Base-by-base conservation (phyloP, 2,888 invertebrate genomes). In the Limnephilus marmoratus region DNA sequence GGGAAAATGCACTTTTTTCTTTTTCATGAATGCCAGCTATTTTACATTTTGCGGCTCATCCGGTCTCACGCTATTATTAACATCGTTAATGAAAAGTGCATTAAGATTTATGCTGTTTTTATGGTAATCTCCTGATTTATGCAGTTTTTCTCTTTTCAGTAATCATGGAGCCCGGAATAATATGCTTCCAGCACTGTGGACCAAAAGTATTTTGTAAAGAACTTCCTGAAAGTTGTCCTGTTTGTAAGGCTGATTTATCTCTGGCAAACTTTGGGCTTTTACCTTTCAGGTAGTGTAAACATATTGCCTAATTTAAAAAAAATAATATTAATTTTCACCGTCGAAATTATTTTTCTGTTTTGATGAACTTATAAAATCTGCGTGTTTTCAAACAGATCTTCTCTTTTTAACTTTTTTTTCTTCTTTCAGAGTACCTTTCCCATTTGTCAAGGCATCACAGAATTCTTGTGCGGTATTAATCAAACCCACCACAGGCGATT, bases 141-240 rank as follows among this genome's bases (percentile, higher is more conserved):
- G 68, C 82, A 29, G 31, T 34, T 85, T 85, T 41, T 82, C 34
- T 91, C 41, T 90, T 93, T 81, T 90, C 34, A 83, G 80, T 49
- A 88, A 90, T 37, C 80, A 97, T 97, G 96, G 98, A 98, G 96
- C 97, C 98, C 94, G 98, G 98, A 94, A 98, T 99, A 95, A 97
- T 98, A 95, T 99, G 99, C 96, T 98, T 98, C 96, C 98, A 98
- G 96, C 99, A 99, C 95, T 99, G 99, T 95, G 97, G 97, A 92
- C 97, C 97, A 94, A 97, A 97, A 96, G 97, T 98, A 94, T 98
- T 98, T 96, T 98, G 98, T 95, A 97, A 98, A 94, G 95, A 96
- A 94, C 96, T 99, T 94, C 98, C 98, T 88, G 96, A 97, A 94
- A 95, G 95, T 94, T 99, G 99, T 95, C 98, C 98, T 91, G 96